phyloP scores from a whole-genome alignment of 2,113 vertebrate species.

The Heliornis fulica region DNA sequence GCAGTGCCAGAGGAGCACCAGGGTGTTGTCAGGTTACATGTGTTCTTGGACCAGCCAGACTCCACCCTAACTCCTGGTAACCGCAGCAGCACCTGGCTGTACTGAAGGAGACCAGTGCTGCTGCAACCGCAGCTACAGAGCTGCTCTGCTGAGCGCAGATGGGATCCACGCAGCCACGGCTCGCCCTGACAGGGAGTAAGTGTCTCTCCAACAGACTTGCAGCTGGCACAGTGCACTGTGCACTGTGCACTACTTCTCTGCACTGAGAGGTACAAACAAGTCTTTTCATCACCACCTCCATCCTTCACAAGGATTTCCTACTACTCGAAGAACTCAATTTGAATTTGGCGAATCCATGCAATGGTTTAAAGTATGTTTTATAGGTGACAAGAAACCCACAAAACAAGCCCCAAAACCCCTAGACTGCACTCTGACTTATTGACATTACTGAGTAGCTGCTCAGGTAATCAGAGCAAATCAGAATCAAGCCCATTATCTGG shows the following conservation, averaged over 20 bases:
- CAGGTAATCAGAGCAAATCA: not conserved
- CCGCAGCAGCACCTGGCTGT: not conserved
- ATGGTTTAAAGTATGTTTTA: not conserved
- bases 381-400: not conserved
- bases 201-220: not conserved
- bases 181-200: not conserved
- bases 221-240: not conserved
- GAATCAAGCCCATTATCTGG: not conserved
- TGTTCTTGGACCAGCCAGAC: accelerated
- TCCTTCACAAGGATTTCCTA: not conserved
- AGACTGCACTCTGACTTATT: not conserved
- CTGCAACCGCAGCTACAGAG: not conserved
- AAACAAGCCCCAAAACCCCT: not conserved
- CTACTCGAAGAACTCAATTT: not conserved
- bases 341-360: not conserved
- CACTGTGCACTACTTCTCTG: not conserved
- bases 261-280: not conserved
- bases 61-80: accelerated
- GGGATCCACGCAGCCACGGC: accelerated
- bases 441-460: not conserved
- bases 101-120: not conserved
- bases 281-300: not conserved
- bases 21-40: accelerated
- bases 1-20: accelerated
- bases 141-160: not conserved